Evolutionary conservation across 2,113 vertebrate species (phyloP), one percentile per base, ranked within the genome.

Genomic region (Pithys albifrons): DNA sequence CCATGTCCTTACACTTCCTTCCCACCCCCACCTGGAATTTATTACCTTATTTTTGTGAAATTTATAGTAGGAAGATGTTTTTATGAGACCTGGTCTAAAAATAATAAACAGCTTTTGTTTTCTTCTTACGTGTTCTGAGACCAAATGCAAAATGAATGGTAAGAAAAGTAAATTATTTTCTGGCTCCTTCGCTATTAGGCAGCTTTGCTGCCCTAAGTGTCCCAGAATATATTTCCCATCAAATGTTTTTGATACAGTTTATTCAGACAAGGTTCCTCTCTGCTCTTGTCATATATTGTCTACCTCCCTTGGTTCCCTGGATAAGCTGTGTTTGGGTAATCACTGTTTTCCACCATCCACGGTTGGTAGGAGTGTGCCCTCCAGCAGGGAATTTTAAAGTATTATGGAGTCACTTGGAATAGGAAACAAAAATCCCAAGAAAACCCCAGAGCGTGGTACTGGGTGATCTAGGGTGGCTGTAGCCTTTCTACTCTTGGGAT

Each of bases 61-160:
- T 59, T 84, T 74, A 61, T 62, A 45, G 76, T 46, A 35, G 81
- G 77, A 84, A 92, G 80, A 91, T 52, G 45, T 81, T 88, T 93
- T 91, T 67, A 27, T 90, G 65, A 62, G 41, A 73, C 29, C 55
- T 67, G 52, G 27, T 58, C 59, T 83, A 70, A 95, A 91, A 94
- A 85, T 70, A 88, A 74, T 67, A 66, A 87, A 39, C 70, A 87
- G 12, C 73, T 85, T 89, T 84, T 80, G 55, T 86, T 88, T 52
- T 81, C 51, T 73, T 80, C 71, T 70, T 91, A 28, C 5, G 4
- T 86, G 69, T 89, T 92, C 65, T 58, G 80, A 83, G 78, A 70
- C 52, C 83, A 88, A 86, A 91, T 64, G 43, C 31, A 51, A 71
- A 88, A 59, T 17, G 12, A 86, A 48, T 58, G 35, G 19, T 67